A percentile compares a stretch with the other conserved stretches of the same genome.
Conservation (phyloP, 2,888 invertebrate species). For the Molorchus minor region DNA sequence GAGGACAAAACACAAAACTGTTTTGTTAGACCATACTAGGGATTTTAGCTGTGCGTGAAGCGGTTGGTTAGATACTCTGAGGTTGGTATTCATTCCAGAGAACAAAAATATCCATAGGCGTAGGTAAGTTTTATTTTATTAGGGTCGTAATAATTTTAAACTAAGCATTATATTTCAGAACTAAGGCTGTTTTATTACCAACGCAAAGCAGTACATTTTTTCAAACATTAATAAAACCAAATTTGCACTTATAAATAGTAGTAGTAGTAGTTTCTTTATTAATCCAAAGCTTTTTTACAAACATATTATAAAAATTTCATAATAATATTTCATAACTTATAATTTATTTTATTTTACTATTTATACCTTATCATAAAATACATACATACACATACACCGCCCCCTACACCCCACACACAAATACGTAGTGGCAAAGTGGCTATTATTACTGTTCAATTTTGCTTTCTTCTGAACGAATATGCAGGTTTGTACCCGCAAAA, state of each 20-base stretch:
- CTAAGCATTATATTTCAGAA: background rate
- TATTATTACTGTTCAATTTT: background rate
- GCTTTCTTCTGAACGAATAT: background rate
- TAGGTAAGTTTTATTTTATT: background rate
- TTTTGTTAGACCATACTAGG: background rate
- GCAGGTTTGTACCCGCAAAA: background rate
- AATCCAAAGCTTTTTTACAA: too few relatives aligned
- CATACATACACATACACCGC: too few relatives aligned
- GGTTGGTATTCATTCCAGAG: background rate
- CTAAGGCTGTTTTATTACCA: background rate
- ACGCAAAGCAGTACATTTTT: too few relatives aligned
- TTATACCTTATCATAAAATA: too few relatives aligned
- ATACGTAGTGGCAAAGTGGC: background rate
- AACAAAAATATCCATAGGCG: background rate
- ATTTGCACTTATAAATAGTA: too few relatives aligned
- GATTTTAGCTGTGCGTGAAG: background rate
- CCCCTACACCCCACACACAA: background rate
- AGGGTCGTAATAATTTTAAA: background rate
- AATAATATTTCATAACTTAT: too few relatives aligned
- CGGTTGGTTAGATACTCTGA: slow-evolving; percentile 6
- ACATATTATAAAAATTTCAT: too few relatives aligned
- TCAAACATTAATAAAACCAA: too few relatives aligned
- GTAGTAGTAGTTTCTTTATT: too few relatives aligned
- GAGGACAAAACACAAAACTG: slow-evolving; percentile 11
- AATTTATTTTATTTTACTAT: too few relatives aligned